phyloP scores from a whole-genome alignment of 1,140 invertebrate species.

The Phocides pigmalion region DNA sequence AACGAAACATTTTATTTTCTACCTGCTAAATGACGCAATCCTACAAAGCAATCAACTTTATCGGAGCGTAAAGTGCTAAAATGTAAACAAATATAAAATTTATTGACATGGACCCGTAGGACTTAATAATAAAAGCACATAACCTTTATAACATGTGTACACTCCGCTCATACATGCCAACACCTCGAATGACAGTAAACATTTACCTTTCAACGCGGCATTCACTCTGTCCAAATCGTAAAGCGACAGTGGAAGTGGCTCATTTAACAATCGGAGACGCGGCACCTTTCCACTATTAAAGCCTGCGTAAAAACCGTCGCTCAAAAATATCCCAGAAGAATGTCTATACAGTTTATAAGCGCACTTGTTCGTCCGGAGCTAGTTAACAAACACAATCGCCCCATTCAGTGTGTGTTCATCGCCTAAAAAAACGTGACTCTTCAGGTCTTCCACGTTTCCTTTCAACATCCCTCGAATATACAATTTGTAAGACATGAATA shows the following conservation, averaged over 20 bases:
- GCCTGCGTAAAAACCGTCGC: conserved; percentile 69
- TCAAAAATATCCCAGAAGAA: conserved; percentile 79
- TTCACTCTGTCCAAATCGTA: conserved; percentile 80
- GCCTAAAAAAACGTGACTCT: conserved; percentile 65
- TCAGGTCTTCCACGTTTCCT: conserved; percentile 68
- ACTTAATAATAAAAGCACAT: conserved; percentile 46
- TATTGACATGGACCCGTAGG: conserved; percentile 18
- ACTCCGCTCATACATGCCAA: conserved; percentile 52
- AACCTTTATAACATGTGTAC: conserved; percentile 60
- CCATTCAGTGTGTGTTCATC: conserved; percentile 71
- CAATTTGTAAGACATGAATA: conserved; percentile 75
- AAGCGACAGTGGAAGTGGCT: conserved; percentile 75
- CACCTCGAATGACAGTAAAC: conserved; percentile 67
- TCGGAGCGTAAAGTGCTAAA: conserved; percentile 24
- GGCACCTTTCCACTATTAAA: conserved; percentile 58
- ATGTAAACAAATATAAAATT: conserved; percentile 27
- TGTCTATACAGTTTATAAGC: conserved; percentile 77
- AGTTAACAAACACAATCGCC: conserved; percentile 75
- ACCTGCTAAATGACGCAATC: conserved; percentile 25
- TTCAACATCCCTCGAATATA: conserved; percentile 75
- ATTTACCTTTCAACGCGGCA: conserved; percentile 81
- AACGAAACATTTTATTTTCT: conserved; percentile 24
- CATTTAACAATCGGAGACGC: conserved; percentile 70
- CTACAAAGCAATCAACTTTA: conserved; percentile 32
- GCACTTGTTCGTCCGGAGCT: conserved; percentile 73